Percentiles rank a stretch among this genome's conserved stretches.
Conservation (phyloP, 2,888 invertebrate species). For the Clitarchus hookeri region DNA sequence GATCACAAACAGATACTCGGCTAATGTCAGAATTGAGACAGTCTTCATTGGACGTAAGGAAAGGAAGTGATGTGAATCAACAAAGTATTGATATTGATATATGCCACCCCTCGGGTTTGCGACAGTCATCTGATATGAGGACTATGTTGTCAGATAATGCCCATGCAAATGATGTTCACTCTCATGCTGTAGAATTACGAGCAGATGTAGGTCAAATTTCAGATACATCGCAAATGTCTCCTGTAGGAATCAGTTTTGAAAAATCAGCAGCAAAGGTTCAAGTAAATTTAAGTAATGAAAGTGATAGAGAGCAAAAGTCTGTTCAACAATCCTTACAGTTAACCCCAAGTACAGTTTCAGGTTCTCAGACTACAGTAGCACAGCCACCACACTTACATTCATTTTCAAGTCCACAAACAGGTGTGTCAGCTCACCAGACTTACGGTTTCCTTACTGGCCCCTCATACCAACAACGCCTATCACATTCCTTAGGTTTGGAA, state of each 20-base stretch:
- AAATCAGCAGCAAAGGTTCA: conserved; percentile 26
- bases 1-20: background rate
- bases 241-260: conserved; percentile 21
- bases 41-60: conserved; percentile 24
- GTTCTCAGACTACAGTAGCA: conserved; percentile 23
- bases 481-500: conserved; percentile 17
- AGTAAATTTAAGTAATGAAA: conserved; percentile 20
- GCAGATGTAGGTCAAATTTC: background rate
- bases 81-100: conserved; percentile 17
- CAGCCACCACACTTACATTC: conserved; percentile 30
- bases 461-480: conserved; percentile 53
- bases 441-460: conserved; percentile 66
- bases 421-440: conserved; percentile 46
- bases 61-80: conserved; percentile 3
- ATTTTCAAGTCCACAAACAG: conserved; percentile 26
- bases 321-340: conserved; percentile 25
- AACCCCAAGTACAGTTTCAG: conserved; percentile 27
- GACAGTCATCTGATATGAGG: background rate
- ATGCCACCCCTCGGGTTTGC: background rate
- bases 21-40: conserved; percentile 28
- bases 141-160: background rate
- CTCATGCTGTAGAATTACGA: background rate
- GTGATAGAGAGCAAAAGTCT: conserved; percentile 27
- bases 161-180: background rate
- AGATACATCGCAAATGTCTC: background rate